These are phyloP conservation scores for Colostygia pectinataria DNA, from an alignment of 2,888 invertebrate genomes.

Conservation along the genomic window DNA sequence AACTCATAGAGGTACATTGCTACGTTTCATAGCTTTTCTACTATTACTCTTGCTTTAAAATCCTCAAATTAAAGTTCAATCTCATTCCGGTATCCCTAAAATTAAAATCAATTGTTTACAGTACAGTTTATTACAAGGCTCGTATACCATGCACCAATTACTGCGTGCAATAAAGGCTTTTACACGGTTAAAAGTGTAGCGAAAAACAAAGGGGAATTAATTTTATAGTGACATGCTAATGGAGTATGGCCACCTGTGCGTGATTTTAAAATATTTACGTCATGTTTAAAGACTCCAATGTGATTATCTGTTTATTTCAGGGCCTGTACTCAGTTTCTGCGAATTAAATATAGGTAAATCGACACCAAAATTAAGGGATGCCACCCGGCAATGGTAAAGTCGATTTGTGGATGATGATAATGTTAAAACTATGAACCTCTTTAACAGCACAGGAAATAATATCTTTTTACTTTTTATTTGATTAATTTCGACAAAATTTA, in stretches of 20 bases:
- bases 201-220: conserved; percentile 68
- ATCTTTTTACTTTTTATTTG: no score
- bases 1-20: neutral
- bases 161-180: conserved; percentile 57
- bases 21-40: neutral
- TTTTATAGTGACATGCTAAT: conserved; percentile 69
- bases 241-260: conserved; percentile 57
- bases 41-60: neutral
- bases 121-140: conserved; percentile 49
- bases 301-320: no score
- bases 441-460: no score
- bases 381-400: no score
- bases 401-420: no score
- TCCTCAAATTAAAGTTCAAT: conserved; percentile 8
- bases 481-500: neutral
- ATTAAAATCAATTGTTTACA: conserved; percentile 42
- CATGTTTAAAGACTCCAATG: conserved; percentile 35
- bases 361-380: no score
- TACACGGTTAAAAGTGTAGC: conserved; percentile 57
- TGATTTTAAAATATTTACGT: conserved; percentile 39
- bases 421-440: no score
- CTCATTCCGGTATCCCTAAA: conserved; percentile 39
- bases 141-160: conserved; percentile 57
- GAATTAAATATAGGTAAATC: no score
- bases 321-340: no score